Conservation (phyloP, 2,888 invertebrate species). For the Euproctis similis region DNA sequence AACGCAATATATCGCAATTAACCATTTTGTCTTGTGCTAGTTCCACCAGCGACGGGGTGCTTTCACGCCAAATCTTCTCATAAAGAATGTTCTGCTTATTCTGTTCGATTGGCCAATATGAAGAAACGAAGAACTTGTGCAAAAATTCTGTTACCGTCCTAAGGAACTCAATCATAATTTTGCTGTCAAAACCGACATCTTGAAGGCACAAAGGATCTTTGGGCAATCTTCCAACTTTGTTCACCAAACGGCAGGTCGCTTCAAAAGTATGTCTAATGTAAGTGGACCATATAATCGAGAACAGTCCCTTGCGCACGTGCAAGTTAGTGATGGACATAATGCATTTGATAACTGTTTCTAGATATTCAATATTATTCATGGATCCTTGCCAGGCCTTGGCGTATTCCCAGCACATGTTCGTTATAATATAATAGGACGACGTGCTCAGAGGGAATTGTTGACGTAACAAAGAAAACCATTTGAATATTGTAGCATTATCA, state of each 20-base stretch:
- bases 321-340: conserved; percentile 79
- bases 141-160: conserved; percentile 65
- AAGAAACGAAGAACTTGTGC: conserved; percentile 56
- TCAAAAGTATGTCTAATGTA: conserved; percentile 89
- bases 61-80: conserved; percentile 82
- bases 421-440: conserved; percentile 84
- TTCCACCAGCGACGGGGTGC: conserved; percentile 82
- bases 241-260: conserved; percentile 82
- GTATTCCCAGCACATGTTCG: conserved; percentile 95
- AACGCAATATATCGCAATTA: conserved; percentile 83
- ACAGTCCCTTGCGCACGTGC: conserved; percentile 84
- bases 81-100: conserved; percentile 60
- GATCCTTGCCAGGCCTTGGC: conserved; percentile 90
- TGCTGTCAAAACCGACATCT: conserved; percentile 82
- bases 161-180: conserved; percentile 72
- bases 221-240: conserved; percentile 88
- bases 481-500: conserved; percentile 71
- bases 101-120: conserved; percentile 44
- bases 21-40: conserved; percentile 84
- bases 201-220: conserved; percentile 89
- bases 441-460: conserved; percentile 92
- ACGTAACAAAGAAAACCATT: conserved; percentile 79
- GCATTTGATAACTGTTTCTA: conserved; percentile 83
- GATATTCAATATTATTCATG: conserved; percentile 77
- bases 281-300: conserved; percentile 91